A percentile compares a stretch with the other conserved stretches of the same genome.
These are phyloP conservation scores for Trachythela sp. DNA, from an alignment of 64 coral and sea anemone species.

Conservation along the genomic window DNA sequence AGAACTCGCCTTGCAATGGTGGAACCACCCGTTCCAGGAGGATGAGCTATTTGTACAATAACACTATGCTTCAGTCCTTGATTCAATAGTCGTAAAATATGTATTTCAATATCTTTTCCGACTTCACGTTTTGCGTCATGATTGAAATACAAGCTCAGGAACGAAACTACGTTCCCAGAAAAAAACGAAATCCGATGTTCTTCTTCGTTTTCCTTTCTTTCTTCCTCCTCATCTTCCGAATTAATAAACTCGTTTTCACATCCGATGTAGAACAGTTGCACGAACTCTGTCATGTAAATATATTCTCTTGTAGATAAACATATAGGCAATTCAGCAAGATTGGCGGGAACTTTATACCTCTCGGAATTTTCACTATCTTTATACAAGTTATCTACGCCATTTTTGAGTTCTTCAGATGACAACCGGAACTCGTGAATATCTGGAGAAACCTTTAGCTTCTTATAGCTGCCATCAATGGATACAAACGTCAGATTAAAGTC, in stretches of 20 bases:
- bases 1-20: slow-evolving; percentile 63
- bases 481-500: slow-evolving; percentile 40
- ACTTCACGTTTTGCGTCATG: slow-evolving; percentile 60
- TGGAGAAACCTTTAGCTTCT: not conserved
- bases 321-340: not conserved
- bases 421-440: not conserved
- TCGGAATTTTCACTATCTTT: not conserved
- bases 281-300: slow-evolving; percentile 43
- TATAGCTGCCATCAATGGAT: not conserved
- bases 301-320: not conserved
- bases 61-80: slow-evolving; percentile 25
- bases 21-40: slow-evolving; percentile 58
- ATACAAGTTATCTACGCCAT: not conserved
- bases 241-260: slow-evolving; percentile 23
- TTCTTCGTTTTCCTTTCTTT: not conserved
- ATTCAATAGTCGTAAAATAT: slow-evolving; percentile 52
- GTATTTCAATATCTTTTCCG: slow-evolving; percentile 45
- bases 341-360: not conserved
- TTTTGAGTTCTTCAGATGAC: not conserved
- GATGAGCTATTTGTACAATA: slow-evolving; percentile 58
- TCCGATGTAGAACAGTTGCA: slow-evolving; percentile 48
- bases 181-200: slow-evolving; percentile 57
- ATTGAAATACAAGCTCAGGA: slow-evolving; percentile 59
- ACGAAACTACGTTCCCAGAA: slow-evolving; percentile 58
- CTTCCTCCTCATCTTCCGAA: not conserved